phyloP scores from a whole-genome alignment of 2,113 vertebrate genomes.

The Charadrius vociferus region DNA sequence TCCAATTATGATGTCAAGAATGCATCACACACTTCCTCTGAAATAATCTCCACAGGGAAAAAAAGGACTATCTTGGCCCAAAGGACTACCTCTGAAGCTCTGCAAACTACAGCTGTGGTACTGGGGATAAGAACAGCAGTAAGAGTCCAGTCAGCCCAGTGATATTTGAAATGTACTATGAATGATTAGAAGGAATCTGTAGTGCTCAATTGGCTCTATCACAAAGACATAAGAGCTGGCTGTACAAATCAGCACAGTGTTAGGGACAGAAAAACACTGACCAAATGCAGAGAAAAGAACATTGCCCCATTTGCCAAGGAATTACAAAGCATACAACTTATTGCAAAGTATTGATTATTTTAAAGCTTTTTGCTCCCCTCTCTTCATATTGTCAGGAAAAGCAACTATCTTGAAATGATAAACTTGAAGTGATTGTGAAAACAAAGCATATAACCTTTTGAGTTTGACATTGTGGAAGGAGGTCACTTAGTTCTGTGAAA shows the following conservation, averaged over 20 bases:
- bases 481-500: not conserved
- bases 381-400: not conserved
- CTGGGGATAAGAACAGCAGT: not conserved
- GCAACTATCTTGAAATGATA: not conserved
- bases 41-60: not conserved
- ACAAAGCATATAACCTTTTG: not conserved
- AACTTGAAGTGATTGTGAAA: not conserved
- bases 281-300: not conserved
- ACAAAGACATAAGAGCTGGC: not conserved
- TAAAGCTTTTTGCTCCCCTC: not conserved
- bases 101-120: not conserved
- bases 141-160: not conserved
- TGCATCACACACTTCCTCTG: not conserved
- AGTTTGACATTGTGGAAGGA: not conserved
- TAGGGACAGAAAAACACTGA: not conserved
- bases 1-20: not conserved
- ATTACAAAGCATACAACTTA: not conserved
- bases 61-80: not conserved
- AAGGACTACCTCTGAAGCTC: not conserved
- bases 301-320: not conserved
- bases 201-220: fast-evolving
- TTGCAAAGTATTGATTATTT: constrained; percentile 20
- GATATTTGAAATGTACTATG: not conserved
- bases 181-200: not conserved
- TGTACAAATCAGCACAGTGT: not conserved